A percentile compares a stretch with the other conserved stretches of the same genome.
Conservation (phyloP, 2,113 vertebrate species). For the Galeopterus variegatus region DNA sequence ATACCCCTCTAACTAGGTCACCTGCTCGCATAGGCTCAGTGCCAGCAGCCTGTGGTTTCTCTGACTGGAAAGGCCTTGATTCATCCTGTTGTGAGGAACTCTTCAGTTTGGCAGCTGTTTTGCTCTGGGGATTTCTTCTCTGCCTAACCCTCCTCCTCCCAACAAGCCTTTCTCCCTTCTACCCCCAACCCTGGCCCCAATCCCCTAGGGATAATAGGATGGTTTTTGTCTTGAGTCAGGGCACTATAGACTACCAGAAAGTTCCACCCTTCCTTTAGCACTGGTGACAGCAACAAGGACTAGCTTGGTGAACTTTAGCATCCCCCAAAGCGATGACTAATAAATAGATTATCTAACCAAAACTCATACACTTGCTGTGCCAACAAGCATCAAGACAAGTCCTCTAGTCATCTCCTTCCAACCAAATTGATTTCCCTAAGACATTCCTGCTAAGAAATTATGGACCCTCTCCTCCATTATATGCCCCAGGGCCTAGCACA, state of each 20-base stretch:
- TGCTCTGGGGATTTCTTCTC: conserved; percentile 65
- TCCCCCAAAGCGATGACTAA: conserved; percentile 56
- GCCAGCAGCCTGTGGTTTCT: conserved; percentile 80
- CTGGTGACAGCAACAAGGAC: conserved; percentile 41
- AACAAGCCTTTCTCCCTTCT: not conserved
- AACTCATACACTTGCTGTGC: conserved; percentile 36
- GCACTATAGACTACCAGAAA: not conserved
- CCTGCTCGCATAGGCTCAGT: conserved; percentile 64
- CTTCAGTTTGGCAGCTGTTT: conserved; percentile 70
- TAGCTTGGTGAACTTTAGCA: conserved; percentile 63
- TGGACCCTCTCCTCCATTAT: not conserved
- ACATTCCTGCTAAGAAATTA: conserved; percentile 65
- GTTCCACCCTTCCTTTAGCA: conserved; percentile 10
- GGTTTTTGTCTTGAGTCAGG: conserved; percentile 57
- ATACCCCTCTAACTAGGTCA: conserved; percentile 78
- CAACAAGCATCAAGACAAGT: conserved; percentile 55
- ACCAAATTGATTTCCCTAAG: conserved; percentile 69
- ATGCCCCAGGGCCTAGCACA: conserved; percentile 30
- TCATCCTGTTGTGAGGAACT: conserved; percentile 78
- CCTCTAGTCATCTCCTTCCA: conserved; percentile 64
- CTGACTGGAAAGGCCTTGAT: conserved; percentile 80
- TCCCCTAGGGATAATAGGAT: not conserved
- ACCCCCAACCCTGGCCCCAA: not conserved
- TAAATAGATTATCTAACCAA: conserved; percentile 71
- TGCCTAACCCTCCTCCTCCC: conserved; percentile 50